Evolutionary conservation across 2,113 vertebrate genomes (phyloP), one percentile per base, ranked within the genome.

Genomic region (Andinoacara biseriatus): DNA sequence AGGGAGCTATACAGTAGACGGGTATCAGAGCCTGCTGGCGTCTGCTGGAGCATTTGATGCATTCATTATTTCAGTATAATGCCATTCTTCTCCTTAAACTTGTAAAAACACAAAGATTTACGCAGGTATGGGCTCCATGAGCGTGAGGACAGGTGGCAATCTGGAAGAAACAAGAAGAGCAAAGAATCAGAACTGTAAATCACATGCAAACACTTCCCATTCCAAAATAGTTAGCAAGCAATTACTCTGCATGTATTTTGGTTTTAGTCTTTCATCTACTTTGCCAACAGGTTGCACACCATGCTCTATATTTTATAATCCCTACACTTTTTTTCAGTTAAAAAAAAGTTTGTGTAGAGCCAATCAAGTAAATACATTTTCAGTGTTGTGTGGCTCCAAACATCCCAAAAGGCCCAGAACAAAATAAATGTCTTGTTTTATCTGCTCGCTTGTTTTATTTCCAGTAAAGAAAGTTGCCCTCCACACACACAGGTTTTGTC

Each of bases 81-180:
- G 10, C 77, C 63, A 75, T 69, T 91, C 82, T 76, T 82, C 74
- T 61, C 85, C 58, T 11, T 80, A 78, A 80, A 82, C 40, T 33
- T 31, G 72, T 6, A n/a, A 63, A 26, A 62, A 82, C 69, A 22
- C 20, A 26, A 54, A 69, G 58, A 76, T 74, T 87, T 79, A 92
- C 10, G 57, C 75, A 33, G 81, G 65, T 83, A 76, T 61, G 46
- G 81, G 49, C 46, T 69, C 87, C 84, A 85, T 92, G 82, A 63
- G 93, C 13, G 43, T 78, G 52, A 58, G 26, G 52, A 38, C 59
- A 85, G 58, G 46, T 20, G 43, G 75, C 78, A 62, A 79, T 87
- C 95, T 96, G 90, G 3, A 90, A 92, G 67, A 94, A 65, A 89
- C 38, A 86, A n/a, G 91, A 22, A 61, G 80, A 6, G 81, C 2